Evolutionary conservation across 2,888 invertebrate species (phyloP), one percentile per base, ranked within the genome.

Genomic region (Steromphala cineraria): DNA sequence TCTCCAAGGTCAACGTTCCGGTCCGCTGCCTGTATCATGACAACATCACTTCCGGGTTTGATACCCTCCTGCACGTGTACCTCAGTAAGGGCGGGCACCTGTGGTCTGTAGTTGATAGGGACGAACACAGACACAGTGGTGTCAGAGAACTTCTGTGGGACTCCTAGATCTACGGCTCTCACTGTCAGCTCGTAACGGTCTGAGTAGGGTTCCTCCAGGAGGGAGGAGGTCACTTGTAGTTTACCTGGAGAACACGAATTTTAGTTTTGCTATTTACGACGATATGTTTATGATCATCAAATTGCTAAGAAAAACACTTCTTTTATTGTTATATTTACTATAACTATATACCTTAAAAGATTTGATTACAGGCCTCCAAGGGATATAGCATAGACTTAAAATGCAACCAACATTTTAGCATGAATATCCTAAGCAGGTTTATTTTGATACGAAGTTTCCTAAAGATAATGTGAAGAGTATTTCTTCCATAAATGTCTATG

Each of bases 81-180:
- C 31, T 36, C 71, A 24, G 62, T 28, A 8, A 56, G 40, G 0
- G 15, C 19, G 4, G 74, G 24, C 17, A 80, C 46, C 13, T 71
- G 17, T 5, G 82, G 82, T 19, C 55, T 21, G 17, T 78, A 52
- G 55, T 82, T 82, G 31, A 80, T 15, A 13, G 82, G 80, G n/a
- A 82, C 78, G 28, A 52, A 28, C 15, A 82, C 67, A 21, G 21
- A 62, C 8, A 78, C 80, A 17, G 53, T 78, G 19, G n/a, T 24
- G 24, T 78, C 62, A 21, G 13, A 28, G 28, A 56, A 62, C 36
- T 62, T 17, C 62, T 46, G 19, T 13, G 40, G 46, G n/a, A 15
- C 13, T 46, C 71, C 36, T 15, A 78, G 21, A 15, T 75, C 75
- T 24, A 31, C n/a, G 4, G 75, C 75, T 53, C 75, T 46, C 7